A percentile compares a stretch with the other conserved stretches of the same genome.
Conservation (phyloP, 2,797 vertebrate genomes). For the Cossypha dichroa region DNA sequence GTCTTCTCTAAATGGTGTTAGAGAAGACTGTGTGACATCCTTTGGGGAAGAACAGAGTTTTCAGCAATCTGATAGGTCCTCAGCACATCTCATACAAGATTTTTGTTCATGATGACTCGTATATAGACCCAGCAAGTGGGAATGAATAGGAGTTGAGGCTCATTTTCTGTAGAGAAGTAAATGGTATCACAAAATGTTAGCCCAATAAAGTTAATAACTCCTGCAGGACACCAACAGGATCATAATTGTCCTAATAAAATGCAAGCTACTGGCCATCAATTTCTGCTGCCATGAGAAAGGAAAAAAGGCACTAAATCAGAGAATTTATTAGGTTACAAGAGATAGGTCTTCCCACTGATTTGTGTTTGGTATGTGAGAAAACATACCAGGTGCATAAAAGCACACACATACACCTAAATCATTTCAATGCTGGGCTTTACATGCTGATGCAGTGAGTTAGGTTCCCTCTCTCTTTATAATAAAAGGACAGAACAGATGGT, state of each 20-base stretch:
- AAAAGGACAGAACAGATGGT: constrained; percentile 40
- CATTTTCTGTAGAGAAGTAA: neutral
- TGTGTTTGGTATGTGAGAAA: constrained; percentile 39
- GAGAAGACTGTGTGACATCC: neutral
- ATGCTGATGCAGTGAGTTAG: neutral
- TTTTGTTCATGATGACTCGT: neutral
- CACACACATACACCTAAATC: neutral
- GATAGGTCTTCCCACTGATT: constrained; percentile 17
- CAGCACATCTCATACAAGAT: neutral
- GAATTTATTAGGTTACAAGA: constrained; percentile 22
- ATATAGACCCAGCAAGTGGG: neutral
- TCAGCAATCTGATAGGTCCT: neutral
- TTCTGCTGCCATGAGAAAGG: neutral
- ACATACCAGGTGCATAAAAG: constrained; percentile 30
- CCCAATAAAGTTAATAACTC: neutral
- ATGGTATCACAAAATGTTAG: neutral
- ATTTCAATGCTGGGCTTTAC: neutral
- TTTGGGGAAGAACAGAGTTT: neutral
- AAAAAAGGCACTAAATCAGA: neutral
- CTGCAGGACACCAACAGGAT: constrained; percentile 10
- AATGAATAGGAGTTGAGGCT: neutral
- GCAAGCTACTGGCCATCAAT: constrained; percentile 45
- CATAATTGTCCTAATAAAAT: constrained; percentile 52
- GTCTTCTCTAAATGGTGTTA: neutral
- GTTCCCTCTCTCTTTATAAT: neutral